Conservation (phyloP, 2,113 vertebrate genomes). For the Peromyscus polionotus region DNA sequence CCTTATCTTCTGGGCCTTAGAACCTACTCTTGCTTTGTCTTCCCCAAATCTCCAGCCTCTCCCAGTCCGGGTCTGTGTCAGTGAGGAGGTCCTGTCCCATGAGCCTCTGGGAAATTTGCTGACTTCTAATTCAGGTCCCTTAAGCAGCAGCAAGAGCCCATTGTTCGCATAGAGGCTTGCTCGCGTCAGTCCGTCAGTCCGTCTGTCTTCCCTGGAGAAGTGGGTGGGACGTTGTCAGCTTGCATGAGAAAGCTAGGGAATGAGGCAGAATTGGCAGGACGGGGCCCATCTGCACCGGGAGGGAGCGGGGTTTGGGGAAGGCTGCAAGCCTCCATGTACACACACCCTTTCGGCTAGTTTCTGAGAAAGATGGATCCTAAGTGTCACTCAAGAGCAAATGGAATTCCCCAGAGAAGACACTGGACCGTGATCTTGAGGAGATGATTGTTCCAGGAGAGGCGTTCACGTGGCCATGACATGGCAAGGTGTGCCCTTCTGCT, state of each 20-base stretch:
- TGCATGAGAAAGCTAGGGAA: slow-evolving; percentile 47
- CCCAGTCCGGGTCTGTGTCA: background rate
- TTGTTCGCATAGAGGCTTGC: slow-evolving; percentile 65
- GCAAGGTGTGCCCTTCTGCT: background rate
- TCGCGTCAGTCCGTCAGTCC: background rate
- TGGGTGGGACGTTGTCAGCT: slow-evolving; percentile 44
- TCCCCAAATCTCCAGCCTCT: background rate
- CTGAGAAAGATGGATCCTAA: slow-evolving; percentile 75
- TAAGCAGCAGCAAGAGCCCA: slow-evolving; percentile 68
- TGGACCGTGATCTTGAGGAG: slow-evolving; percentile 60
- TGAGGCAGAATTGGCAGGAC: slow-evolving; percentile 48
- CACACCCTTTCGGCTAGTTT: slow-evolving; percentile 70
- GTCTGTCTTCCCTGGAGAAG: slow-evolving; percentile 74
- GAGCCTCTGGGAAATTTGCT: slow-evolving; percentile 55
- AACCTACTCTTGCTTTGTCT: background rate
- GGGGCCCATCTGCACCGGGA: slow-evolving; percentile 62
- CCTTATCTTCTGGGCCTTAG: background rate
- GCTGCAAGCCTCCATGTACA: background rate
- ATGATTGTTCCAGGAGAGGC: slow-evolving; percentile 67
- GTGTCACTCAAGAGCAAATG: slow-evolving; percentile 81
- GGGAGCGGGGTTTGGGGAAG: slow-evolving; percentile 50
- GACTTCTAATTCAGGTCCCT: slow-evolving; percentile 65
- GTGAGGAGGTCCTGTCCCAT: slow-evolving; percentile 38
- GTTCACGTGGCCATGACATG: background rate
- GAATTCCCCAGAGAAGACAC: slow-evolving; percentile 75